Evolutionary conservation across 1,140 invertebrate species (phyloP), one percentile per base, ranked within the genome.

Genomic region (Chironomus striatipennis): DNA sequence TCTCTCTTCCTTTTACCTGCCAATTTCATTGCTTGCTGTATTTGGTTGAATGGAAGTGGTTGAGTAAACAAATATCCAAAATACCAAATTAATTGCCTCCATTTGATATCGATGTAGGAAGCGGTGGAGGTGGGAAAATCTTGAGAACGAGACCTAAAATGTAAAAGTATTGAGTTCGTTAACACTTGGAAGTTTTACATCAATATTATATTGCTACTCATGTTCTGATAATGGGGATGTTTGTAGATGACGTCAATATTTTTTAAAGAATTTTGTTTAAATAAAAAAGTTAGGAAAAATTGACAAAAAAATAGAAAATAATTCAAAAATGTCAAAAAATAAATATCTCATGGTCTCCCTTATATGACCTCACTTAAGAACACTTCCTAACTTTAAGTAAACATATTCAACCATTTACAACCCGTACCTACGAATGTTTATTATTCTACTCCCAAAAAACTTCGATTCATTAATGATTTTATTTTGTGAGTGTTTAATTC

Each of bases 381-480:
- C n/a, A n/a, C n/a, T n/a, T n/a, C n/a, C n/a, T n/a, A n/a, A 34
- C 24, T 34, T 34, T 34, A 57, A 57, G 47, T n/a, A 57, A 57
- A 57, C n/a, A n/a, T 57, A n/a, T 57, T 57, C 47, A 12, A 12
- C 15, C 47, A 57, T 57, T 57, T 57, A 5, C 47, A n/a, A 12
- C 47, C 43, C 8, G 9, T 8, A n/a, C 12, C 47, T 57, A 57
- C 47, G n/a, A n/a, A n/a, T n/a, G n/a, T 10, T 57, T 57, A 57
- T 57, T n/a, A 57, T 57, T 57, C 15, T 57, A 57, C 12, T 57
- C 12, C 47, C 47, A 57, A 12, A 57, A 57, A 57, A n/a, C n/a
- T 57, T 57, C 47, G 47, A 57, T 57, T 57, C 47, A 57, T 57
- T 57, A 57, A 57, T 57, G 47, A 57, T 57, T 57, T 57, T 57